Base-by-base conservation (phyloP, 2,888 invertebrate species). In the Ophraella communa region DNA sequence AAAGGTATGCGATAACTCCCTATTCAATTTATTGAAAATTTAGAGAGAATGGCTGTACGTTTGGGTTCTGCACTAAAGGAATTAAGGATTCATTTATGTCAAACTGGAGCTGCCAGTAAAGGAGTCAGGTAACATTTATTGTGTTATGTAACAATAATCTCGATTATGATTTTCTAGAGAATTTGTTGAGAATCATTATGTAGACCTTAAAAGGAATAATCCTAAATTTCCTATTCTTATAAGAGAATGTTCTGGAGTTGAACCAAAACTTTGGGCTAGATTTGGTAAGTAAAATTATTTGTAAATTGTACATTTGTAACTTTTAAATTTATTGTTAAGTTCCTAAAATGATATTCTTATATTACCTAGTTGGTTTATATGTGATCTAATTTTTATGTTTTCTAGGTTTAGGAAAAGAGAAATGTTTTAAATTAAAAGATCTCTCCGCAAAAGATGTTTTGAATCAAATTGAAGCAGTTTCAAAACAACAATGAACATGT, bases 21-120 rank as follows among this genome's bases (percentile, higher is more conserved):
- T n/a, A n/a, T n/a, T n/a, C n/a, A 21, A 18, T 45, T 44, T 20
- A 10, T 55, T 54, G 11, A 24, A 20, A 27, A 42, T 20, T 30
- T 23, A 24, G 2, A 21, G 54, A 73, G 67, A 14, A 78, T 80
- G 62, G 85, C 89, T 55, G 74, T 90, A 17, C 90, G 89, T 79
- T 88, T 96, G 72, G 90, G 91, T 45, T 83, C 89, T 57, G 87
- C 88, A 70, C 82, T 98, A 35, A 94, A 91, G 82, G 98, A 98
- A 85, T 82, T 98, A 14, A 88, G 98, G 73, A 89, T 98, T 79
- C 94, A 97, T 81, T 85, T 98, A 56, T 98, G 98, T 79, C 97
- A 97, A 80, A 92, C 89, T 51, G 89, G 92, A 47, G 85, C 88
- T 58, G 87, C 92, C 24, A 97, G 96, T 68, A 88, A 93, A 78